phyloP scores from a whole-genome alignment of 2,888 invertebrate species.

The Sylvicola cinctus region DNA sequence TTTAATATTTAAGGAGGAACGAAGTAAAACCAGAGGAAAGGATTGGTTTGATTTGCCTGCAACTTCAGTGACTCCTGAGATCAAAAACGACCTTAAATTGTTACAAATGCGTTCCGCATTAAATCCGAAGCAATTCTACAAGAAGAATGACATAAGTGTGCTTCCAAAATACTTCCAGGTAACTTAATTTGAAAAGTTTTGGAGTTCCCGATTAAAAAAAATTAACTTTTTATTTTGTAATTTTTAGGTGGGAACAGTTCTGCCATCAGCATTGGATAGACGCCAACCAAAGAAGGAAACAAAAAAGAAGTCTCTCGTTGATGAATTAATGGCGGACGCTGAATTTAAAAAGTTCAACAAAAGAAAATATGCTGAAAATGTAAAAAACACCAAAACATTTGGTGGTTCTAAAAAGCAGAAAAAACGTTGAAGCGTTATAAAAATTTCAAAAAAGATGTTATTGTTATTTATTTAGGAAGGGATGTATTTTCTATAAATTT shows the following conservation, averaged over 20 bases:
- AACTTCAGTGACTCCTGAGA: conserved; percentile 73
- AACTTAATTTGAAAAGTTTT: conserved; percentile 10
- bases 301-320: conserved; percentile 75
- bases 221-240: conserved; percentile 4
- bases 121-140: conserved; percentile 88
- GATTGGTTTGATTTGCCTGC: conserved; percentile 82
- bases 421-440: too few relatives aligned
- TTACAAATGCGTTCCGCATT: conserved; percentile 82
- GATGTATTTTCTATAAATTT: conserved; percentile 8
- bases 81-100: conserved; percentile 69
- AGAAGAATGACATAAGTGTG: conserved; percentile 69
- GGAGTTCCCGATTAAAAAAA: conserved; percentile 3
- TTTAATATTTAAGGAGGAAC: too few relatives aligned
- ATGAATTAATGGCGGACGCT: conserved; percentile 79
- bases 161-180: conserved; percentile 90
- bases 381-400: too few relatives aligned
- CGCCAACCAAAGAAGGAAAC: conserved; percentile 60
- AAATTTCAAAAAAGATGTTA: too few relatives aligned
- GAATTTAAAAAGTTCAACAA: conserved; percentile 66
- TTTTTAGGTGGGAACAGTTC: conserved; percentile 47
- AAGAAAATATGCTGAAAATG: conserved; percentile 34
- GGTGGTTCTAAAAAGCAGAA: too few relatives aligned
- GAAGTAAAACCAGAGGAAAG: conserved; percentile 62
- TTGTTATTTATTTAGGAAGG: too few relatives aligned
- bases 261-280: conserved; percentile 70